Evolutionary conservation across 2,797 vertebrate species (phyloP), one percentile per base, ranked within the genome.

Genomic region (Tapirus indicus): DNA sequence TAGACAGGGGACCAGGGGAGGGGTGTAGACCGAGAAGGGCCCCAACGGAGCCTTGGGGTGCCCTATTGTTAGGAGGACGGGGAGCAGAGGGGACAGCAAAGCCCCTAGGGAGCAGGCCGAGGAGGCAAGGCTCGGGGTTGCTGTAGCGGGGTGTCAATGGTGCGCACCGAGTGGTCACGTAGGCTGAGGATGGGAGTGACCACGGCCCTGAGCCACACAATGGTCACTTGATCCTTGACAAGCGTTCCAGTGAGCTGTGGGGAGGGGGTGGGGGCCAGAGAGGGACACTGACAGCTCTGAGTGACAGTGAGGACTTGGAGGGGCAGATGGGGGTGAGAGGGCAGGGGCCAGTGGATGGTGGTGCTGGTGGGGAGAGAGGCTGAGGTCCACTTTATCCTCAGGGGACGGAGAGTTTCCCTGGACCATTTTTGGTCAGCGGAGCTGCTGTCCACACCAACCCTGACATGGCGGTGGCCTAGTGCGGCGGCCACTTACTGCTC

Each of bases 401-500:
- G 79, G 35, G 21, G 21, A 35, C 32, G 21, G 44, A 6, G 41
- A 10, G 29, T 23, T 9, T 16, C 64, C 58, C 25, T 23, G 16
- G 3, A 23, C 47, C 5, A 2, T 11, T 44, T 29, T 7, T 9
- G 18, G 14, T 1, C 44, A 12, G 35, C 38, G 58, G 23, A 44
- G 35, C 17, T 71, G 17, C 16, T 44, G n/a, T 16, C 62, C 23
- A 14, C 38, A 11, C 32, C 32, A 35, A 12, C 25, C 41, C 20
- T 27, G 72, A 47, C 38, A 20, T 5, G 16, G 38, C 21, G 17
- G n/a, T 4, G 14, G 23, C 9, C n/a, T 18, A 2, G 18, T 2
- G 14, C 0, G n/a, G n/a, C 2, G 7, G 17, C 13, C 10, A 2
- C n/a, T 11, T 3, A 2, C 54, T 2, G 54, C 35, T 6, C 23